Base-by-base conservation (phyloP, 2,797 vertebrate species). In the Pelochelys cantorii region DNA sequence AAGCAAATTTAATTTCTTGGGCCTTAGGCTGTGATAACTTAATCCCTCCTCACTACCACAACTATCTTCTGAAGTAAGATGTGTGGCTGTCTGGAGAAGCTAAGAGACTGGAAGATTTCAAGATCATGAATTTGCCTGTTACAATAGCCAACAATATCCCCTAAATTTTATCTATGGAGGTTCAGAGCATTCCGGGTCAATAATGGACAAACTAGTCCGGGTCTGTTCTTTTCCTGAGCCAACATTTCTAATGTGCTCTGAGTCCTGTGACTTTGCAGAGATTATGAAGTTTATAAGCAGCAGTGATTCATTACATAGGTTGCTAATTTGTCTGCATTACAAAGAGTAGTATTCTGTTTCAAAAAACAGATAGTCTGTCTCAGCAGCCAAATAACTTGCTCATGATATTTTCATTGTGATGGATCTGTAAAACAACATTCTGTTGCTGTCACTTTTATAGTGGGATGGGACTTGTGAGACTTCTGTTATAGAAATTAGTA, bases 61-160 rank as follows among this genome's bases (percentile, higher is more conserved):
- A 27, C 74, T 83, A 55, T 94, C 92, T 96, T 87, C 86, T 87
- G 95, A 90, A 96, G 85, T 82, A 90, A 93, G 89, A 87, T 86
- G 48, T 54, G 55, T 83, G 17, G 34, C 31, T 75, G 42, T 88
- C 80, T 93, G 83, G 85, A 74, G 89, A 89, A 92, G 65, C 91
- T 75, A 92, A 55, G 12, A 42, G n/a, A 55, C 8, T 59, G 34
- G 56, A 56, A 87, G 87, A 14, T 57, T 48, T 83, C 85, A 90
- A 85, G 62, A 92, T 37, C 60, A 88, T 81, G 84, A 90, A 93
- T 94, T 89, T 55, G 8, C 62, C 93, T 92, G 86, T 87, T 81
- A 88, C 87, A 90, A 91, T 92, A 93, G 84, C n/a, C 81, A 83
- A 59, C 13, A 31, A 83, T 90, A 85, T 88, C 5, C 84, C 79